Evolutionary conservation across 1,140 invertebrate genomes (phyloP), one percentile per base, ranked within the genome.

Genomic region (Nebria ingens): DNA sequence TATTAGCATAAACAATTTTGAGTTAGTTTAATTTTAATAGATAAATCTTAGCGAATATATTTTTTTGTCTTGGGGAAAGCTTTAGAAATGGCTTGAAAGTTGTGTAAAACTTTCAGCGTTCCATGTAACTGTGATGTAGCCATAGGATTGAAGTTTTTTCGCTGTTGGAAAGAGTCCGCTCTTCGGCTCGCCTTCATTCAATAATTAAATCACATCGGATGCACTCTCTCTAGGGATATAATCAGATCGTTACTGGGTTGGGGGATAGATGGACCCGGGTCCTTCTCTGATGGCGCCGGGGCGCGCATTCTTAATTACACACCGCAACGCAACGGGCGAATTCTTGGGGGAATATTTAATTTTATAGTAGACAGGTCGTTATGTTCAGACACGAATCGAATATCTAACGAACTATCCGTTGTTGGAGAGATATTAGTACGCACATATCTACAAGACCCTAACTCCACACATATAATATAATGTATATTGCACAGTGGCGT

Each of bases 121-220:
- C 25, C 25, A 4, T 29, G 25, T 4, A 29, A 29, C 13, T 29
- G 25, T 29, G 25, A 4, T 6, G 4, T 13, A 6, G 13, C 13
- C 13, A 4, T 13, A 6, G 25, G 25, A 4, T 4, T 29, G 25
- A 4, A 29, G 13, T 13, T 29, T 4, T 13, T 6, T 29, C 13
- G 25, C n/a, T n/a, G 13, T 6, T 29, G 13, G 13, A 29, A 29
- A 29, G 13, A 13, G 4, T 4, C 25, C 4, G 25, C 25, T 29
- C 25, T 4, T 29, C 4, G 4, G 13, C 25, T 29, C 25, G 25
- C 25, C 25, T 6, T 45, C 6, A 9, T 17, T 17, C 40, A 45
- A 45, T 45, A 45, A 45, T 45, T 45, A 45, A 45, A 45, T 45
- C 40, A 45, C 40, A 45, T 45, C 40, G 40, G 40, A 45, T 45